Evolutionary conservation across 2,113 vertebrate genomes (phyloP), one percentile per base, ranked within the genome.

Genomic region (Pimephales promelas): DNA sequence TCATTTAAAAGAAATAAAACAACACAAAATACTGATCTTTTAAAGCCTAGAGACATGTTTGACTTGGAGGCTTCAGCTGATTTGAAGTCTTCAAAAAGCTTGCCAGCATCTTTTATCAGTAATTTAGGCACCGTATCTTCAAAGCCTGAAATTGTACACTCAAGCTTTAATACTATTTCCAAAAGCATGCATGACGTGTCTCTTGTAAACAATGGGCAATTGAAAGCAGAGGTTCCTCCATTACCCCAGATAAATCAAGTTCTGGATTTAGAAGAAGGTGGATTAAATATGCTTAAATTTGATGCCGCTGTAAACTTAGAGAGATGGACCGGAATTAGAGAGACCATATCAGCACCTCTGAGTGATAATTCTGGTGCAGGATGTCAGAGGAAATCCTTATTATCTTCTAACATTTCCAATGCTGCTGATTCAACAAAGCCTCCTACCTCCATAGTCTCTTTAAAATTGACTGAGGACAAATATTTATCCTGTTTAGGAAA

Each of bases 381-480:
- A 59, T 61, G 47, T 87, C 83, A 68, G 9, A 83, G 75, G 66
- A 79, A 87, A 79, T 79, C 73, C 74, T 76, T 74, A 77, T 57
- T 57, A 72, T 59, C 83, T 68, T 71, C 13, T 49, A 79, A 64
- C 18, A 66, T 56, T 87, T 82, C 64, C 68, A 82, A 16, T 82
- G 57, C 36, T 40, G 68, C 74, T 83, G 80, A 85, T 76, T 79
- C 66, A 59, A 85, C 45, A 70, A 18, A 82, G 34, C 7, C 71
- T 28, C 34, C 10, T 24, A 13, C 47, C 13, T 61, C 26, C 52
- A 43, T 70, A 10, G 36, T 5, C 56, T 68, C 26, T 47, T 79
- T 52, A 34, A 61, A 74, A 56, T 43, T 85, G 57, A 59, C 34
- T 24, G 74, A 82, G 13, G 43, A 45, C 52, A 76, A 84, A 79